phyloP scores from a whole-genome alignment of 2,113 vertebrate genomes.

The human region GRCh38 chr2:74089501-74090000 shows the following conservation, averaged over 20 bases:
- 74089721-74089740: background rate
- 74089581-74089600: background rate
- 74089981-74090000: constrained; percentile 98
- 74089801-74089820: background rate
- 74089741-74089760: background rate
- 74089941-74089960: constrained; percentile 99
- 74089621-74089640: background rate
- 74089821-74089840: background rate
- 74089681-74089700: background rate
- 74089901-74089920: constrained; percentile 99
- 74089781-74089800: background rate
- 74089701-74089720: background rate
- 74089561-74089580: background rate
- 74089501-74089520: background rate
- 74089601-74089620: background rate
- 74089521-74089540: background rate
- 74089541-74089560: background rate
- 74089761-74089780: background rate
- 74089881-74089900: constrained; percentile 85
- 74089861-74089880: background rate
- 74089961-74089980: constrained; percentile 99
- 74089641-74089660: background rate
- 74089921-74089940: constrained; percentile 93
- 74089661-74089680: background rate
- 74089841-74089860: background rate